A percentile compares a stretch with the other conserved stretches of the same genome.
These are phyloP conservation scores for Conger conger DNA, from an alignment of 2,113 vertebrate genomes.

Conservation along the genomic window DNA sequence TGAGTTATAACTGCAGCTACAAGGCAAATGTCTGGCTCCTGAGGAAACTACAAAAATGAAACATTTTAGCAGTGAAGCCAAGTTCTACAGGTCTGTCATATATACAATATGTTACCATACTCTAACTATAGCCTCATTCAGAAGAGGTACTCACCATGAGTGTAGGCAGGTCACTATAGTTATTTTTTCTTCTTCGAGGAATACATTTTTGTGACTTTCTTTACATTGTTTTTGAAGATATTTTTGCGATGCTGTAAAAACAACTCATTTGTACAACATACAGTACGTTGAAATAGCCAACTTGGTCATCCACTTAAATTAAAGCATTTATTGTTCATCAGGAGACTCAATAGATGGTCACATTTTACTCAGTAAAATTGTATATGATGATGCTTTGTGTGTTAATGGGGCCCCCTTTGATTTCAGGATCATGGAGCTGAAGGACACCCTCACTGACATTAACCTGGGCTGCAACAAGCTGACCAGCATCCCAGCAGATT, in stretches of 20 bases:
- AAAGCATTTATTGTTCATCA: too few relatives aligned
- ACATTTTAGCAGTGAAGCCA: neutral
- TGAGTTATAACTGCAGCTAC: neutral
- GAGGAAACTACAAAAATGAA: neutral
- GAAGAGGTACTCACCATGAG: too few relatives aligned
- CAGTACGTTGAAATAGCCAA: too few relatives aligned
- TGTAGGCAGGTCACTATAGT: too few relatives aligned
- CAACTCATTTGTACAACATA: too few relatives aligned
- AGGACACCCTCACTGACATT: constrained; percentile 76
- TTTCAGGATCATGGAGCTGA: constrained; percentile 81
- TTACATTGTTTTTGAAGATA: too few relatives aligned
- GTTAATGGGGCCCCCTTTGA: constrained; percentile 12
- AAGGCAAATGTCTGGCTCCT: neutral
- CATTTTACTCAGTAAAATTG: neutral
- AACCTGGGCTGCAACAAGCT: constrained; percentile 90
- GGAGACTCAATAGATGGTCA: too few relatives aligned
- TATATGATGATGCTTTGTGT: neutral
- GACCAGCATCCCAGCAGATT: constrained; percentile 66
- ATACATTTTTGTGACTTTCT: too few relatives aligned
- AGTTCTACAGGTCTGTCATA: too few relatives aligned
- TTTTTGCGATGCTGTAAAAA: too few relatives aligned
- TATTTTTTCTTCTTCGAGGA: too few relatives aligned
- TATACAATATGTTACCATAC: neutral
- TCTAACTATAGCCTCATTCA: neutral
- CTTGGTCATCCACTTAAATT: too few relatives aligned